phyloP scores from a whole-genome alignment of 1,140 invertebrate species.

The Megathymus violae region DNA sequence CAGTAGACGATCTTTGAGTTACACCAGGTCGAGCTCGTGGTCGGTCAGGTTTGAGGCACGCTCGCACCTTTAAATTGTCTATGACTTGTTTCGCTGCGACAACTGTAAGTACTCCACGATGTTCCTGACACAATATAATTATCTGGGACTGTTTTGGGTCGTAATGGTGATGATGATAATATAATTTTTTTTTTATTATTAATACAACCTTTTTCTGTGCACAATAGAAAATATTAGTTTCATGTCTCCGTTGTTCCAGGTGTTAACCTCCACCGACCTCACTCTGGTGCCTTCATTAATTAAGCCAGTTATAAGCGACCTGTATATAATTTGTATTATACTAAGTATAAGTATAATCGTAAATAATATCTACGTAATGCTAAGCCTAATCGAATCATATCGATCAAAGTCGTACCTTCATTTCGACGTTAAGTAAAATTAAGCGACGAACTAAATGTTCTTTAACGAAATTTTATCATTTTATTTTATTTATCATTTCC shows the following conservation, averaged over 20 bases:
- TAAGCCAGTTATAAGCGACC: conserved; percentile 65
- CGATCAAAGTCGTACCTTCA: conserved; percentile 74
- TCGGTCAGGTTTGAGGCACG: no score
- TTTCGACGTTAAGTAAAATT: conserved; percentile 54
- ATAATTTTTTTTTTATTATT: no score
- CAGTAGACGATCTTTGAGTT: no score
- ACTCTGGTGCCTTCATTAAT: conserved; percentile 80
- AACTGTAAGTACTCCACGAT: no score
- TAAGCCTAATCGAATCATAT: conserved; percentile 69
- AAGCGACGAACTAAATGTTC: conserved; percentile 49
- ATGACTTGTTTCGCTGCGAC: no score
- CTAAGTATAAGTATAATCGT: conserved; percentile 48
- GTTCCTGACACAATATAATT: no score
- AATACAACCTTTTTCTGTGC: no score
- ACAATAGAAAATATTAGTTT: no score
- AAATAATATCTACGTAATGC: conserved; percentile 60
- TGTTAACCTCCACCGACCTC: conserved; percentile 79
- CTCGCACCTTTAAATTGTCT: no score
- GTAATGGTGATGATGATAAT: no score
- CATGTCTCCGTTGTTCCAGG: conserved; percentile 69
- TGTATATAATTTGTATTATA: conserved; percentile 79
- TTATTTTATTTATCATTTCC: conserved; percentile 54
- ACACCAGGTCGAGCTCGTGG: no score
- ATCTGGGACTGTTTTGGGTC: no score
- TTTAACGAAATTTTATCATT: conserved; percentile 39